Evolutionary conservation across 2,797 vertebrate genomes (phyloP), one percentile per base, ranked within the genome.

Genomic region (Chaenodraco wilsoni): DNA sequence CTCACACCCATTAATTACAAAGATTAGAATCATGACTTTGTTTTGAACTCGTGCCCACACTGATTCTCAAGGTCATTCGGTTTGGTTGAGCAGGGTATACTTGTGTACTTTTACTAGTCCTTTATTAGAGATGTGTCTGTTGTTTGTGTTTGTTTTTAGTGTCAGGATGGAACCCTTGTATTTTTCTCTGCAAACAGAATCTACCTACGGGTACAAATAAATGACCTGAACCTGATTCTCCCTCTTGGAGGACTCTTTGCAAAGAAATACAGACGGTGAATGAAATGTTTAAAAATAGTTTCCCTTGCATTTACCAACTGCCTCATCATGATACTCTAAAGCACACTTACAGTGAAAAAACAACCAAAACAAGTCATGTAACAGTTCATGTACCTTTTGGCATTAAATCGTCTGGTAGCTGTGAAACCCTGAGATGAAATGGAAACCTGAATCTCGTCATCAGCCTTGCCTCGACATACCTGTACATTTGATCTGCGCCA

Each of bases 401-500:
- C 61, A 61, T 84, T 83, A 73, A 80, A 82, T 78, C 72, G 72
- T 76, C 80, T 81, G 74, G 52, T 78, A 82, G 89, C 65, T 80
- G 77, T 83, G 78, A 85, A 86, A 76, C 33, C 19, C 49, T 77
- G 83, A 87, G 88, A 88, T 90, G 76, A 91, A 92, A 93, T 86
- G 81, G 89, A 82, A 92, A 87, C 77, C 72, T 76, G 65, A 87
- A 82, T 92, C 85, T 85, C 67, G 86, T 93, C 91, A 93, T 93
- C 89, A 88, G 87, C 91, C 87, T 87, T 87, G 85, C 90, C 84
- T 86, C 83, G 81, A 82, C 88, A 84, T 89, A 91, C 91, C 91
- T 94, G 84, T 88, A 91, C 93, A 94, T 94, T 77, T 93, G 91
- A 95, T 94, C 92, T 87, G 85, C 90, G 87, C 88, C 89, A 91